Percentiles rank a stretch among this genome's conserved stretches.
Conservation (phyloP, 2,888 invertebrate species). For the Hydropsyche betteni region DNA sequence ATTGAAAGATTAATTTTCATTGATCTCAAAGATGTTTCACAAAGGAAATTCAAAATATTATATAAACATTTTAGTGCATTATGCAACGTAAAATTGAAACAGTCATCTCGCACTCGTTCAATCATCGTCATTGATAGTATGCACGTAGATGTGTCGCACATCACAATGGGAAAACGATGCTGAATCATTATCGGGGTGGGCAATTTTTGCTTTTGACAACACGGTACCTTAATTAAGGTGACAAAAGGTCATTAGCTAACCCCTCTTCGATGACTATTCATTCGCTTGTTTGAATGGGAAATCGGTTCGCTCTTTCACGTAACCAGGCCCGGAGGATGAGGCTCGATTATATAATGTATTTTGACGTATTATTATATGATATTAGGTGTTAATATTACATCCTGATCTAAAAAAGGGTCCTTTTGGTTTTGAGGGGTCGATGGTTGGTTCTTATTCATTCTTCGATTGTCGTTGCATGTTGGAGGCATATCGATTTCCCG, state of each 20-base stretch:
- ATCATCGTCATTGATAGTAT: constrained; percentile 16
- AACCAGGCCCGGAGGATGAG: not conserved
- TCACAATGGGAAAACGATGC: constrained; percentile 29
- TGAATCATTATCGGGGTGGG: constrained; percentile 41
- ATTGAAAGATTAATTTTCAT: too few relatives aligned
- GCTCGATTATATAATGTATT: not conserved
- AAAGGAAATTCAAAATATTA: not conserved
- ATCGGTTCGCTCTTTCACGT: constrained; percentile 42
- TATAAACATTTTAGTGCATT: not conserved
- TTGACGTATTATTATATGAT: not conserved
- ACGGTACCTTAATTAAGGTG: constrained; percentile 51
- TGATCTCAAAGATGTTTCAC: too few relatives aligned
- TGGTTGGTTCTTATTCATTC: too few relatives aligned
- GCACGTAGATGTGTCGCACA: constrained; percentile 18
- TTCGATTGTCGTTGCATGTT: too few relatives aligned
- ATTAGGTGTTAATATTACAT: not conserved
- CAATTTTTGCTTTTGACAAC: constrained; percentile 43
- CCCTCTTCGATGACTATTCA: constrained; percentile 50
- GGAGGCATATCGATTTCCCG: too few relatives aligned
- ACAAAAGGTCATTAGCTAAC: constrained; percentile 51
- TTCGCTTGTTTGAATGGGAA: constrained; percentile 47
- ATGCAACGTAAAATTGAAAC: not conserved
- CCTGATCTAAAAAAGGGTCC: too few relatives aligned
- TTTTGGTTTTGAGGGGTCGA: too few relatives aligned
- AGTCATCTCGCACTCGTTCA: not conserved